Base-by-base conservation (phyloP, 2,888 invertebrate genomes). In the Cephonodes hylas region DNA sequence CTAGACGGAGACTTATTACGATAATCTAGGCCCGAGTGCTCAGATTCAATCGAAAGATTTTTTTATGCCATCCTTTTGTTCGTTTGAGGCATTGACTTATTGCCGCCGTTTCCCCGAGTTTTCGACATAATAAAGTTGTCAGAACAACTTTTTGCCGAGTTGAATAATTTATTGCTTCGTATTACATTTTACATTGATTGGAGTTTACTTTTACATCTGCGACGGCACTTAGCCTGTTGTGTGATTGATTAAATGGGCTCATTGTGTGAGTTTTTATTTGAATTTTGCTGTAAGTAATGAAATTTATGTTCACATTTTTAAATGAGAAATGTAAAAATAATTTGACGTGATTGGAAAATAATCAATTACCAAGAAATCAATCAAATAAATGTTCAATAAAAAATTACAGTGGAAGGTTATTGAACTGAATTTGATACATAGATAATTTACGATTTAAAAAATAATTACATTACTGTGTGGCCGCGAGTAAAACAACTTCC, bases 51-150 rank as follows among this genome's bases (percentile, higher is more conserved):
- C 59, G 59, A 42, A 15, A 31, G 34, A 18, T 3, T 53, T 27
- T 64, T 64, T 61, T 60, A 42, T 20, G 15, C 18, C 44, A 42
- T 34, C 60, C 61, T 18, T 53, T 65, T 63, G 53, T 62, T 46
- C 59, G 48, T 44, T 53, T 20, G 44, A 27, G 61, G 48, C 62
- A 44, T 61, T 62, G 61, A 63, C 27, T 60, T 45, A 60, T 61
- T 58, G 18, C 42, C 18, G n/a, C n/a, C 20, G 45, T 34, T 25
- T 15, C 31, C 20, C 18, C 13, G 18, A 27, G 27, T 22, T 42
- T 23, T 15, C 56, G 13, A 31, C 42, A 31, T 20, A 53, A 48
- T 53, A 60, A 34, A 22, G 22, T 15, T 60, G 31, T 48, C 45
- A 15, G 20, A 15, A 31, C 15, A 20, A 45, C 22, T 22, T 53